Base-by-base conservation (phyloP, 1,140 invertebrate species). In the Cecropterus lyciades region DNA sequence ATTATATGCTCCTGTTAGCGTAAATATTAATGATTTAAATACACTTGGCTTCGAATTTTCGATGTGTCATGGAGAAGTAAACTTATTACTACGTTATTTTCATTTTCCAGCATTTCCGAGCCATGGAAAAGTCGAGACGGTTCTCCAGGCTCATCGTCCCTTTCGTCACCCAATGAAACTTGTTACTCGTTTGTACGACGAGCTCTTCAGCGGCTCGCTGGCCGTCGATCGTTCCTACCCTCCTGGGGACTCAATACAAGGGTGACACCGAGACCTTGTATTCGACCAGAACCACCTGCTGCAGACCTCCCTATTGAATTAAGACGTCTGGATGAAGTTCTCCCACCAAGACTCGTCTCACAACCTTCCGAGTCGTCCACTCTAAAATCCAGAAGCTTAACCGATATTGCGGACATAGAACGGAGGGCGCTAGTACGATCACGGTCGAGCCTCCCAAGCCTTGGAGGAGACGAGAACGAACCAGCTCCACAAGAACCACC, bases 151-250 rank as follows among this genome's bases (percentile, higher is more conserved):
- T 96, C 95, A 52, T 97, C 96, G 17, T 97, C 97, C 70, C 93
- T 98, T 1, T 98, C 97, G 20, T 97, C 96, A 72, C 97, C 97
- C 3, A 98, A 97, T 76, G 98, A 98, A 92, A 98, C 97, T 5
- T 98, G 98, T 82, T 98, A 98, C 91, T 98, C 97, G 80, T 98
- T 98, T 82, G 97, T 98, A 3, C 93, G 97, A 48, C 94, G 97
- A 75, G 97, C 98, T 5, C 94, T 98, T 37, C 97, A 98, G 90
- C 96, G 97, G 93, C 85, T 98, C 17, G 96, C 97, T 9, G 96
- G 96, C 0, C 94, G 95, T 0, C 95, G 95, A 11, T 97, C 97
- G 94, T 97, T 97, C 79, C 89, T 97, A 6, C 95, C 96, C 66
- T 96, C 95, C 17, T 97, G 96, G 96, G 94, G 94, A 51, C 93